Percentiles rank a stretch among this genome's conserved stretches.
Evolutionary conservation across 2,888 invertebrate genomes (phyloP).

Genomic region (Polydrusus tereticollis): DNA sequence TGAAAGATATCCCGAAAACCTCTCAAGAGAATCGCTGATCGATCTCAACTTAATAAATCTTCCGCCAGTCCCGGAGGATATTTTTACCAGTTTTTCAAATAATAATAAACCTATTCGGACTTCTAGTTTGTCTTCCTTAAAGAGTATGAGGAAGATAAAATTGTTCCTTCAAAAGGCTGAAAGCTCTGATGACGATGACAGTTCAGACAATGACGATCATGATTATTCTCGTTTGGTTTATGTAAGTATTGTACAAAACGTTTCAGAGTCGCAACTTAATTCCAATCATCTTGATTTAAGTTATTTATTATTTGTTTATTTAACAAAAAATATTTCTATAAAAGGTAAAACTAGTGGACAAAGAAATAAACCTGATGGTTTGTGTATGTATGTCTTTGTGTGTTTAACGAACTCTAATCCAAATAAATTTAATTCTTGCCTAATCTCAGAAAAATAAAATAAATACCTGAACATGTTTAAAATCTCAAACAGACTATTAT

Average conservation of each 20-base stretch:
- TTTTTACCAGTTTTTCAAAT: constrained; percentile 65
- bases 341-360: too few species aligned
- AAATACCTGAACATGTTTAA: too few species aligned
- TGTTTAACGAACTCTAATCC: too few species aligned
- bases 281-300: too few species aligned
- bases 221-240: constrained; percentile 55
- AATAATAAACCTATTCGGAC: constrained; percentile 63
- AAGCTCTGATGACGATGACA: constrained; percentile 65
- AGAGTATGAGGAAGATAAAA: constrained; percentile 67
- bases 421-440: too few species aligned
- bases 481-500: too few species aligned
- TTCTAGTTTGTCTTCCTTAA: constrained; percentile 67
- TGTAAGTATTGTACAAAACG: constrained; percentile 49
- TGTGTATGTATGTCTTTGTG: too few species aligned
- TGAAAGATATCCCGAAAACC: constrained; percentile 68
- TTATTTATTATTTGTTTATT: too few species aligned
- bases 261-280: too few species aligned
- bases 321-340: too few species aligned
- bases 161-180: constrained; percentile 66
- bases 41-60: constrained; percentile 66
- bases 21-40: constrained; percentile 66
- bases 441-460: too few species aligned
- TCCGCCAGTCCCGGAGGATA: constrained; percentile 68
- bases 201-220: constrained; percentile 64
- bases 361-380: too few species aligned